Percentiles rank a stretch among this genome's conserved stretches.
phyloP scores from a whole-genome alignment of 35 echinoderm and acorn worm species.

The Hemicentrotus pulcherrimus region DNA sequence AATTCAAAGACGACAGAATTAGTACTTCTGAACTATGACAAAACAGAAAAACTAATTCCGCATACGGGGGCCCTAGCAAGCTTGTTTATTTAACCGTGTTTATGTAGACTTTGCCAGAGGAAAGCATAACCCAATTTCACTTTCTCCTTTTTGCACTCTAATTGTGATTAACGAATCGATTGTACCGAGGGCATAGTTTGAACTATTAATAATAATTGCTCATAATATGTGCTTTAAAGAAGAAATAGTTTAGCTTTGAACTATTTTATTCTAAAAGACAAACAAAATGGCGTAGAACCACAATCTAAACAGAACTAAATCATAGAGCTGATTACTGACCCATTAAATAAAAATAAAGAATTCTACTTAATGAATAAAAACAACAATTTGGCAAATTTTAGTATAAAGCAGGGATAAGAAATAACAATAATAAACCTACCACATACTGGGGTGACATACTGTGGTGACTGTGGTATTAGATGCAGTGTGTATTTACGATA shows the following conservation, averaged over 20 bases:
- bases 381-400: too few relatives aligned
- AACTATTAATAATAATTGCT: neutral
- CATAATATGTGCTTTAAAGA: neutral
- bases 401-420: too few relatives aligned
- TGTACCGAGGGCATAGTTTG: neutral
- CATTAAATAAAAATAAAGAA: too few relatives aligned
- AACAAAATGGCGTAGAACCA: neutral
- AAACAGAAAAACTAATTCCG: neutral
- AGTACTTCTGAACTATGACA: neutral
- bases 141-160: neutral
- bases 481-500: neutral
- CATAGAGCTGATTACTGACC: too few relatives aligned
- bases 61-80: neutral
- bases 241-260: neutral
- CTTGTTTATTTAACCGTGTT: constrained; percentile 6
- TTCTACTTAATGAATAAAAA: too few relatives aligned
- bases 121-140: neutral
- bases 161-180: neutral
- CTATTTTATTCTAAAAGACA: neutral
- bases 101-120: neutral
- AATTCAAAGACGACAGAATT: neutral
- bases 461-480: too few relatives aligned
- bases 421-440: too few relatives aligned
- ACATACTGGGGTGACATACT: too few relatives aligned
- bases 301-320: too few relatives aligned